Conservation (phyloP, 2,888 invertebrate species). For the Agrochola lychnidis region DNA sequence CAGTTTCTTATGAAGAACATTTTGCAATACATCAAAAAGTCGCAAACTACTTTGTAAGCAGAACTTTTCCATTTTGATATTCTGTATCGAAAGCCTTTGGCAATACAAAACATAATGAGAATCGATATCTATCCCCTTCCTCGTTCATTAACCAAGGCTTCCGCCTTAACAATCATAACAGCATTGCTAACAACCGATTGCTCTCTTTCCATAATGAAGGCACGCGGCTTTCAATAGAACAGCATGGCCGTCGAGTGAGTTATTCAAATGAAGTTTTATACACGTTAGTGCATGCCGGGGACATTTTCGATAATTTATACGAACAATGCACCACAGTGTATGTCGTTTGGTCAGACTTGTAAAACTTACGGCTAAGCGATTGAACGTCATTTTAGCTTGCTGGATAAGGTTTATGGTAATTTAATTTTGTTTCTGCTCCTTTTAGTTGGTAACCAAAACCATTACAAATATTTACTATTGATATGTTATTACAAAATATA, state of each 20-base stretch:
- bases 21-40: slow-evolving; percentile 19
- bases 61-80: not conserved
- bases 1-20: slow-evolving; percentile 17
- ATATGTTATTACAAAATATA: too few relatives aligned
- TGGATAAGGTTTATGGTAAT: slow-evolving; percentile 25
- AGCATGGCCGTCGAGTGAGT: slow-evolving; percentile 71
- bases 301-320: slow-evolving; percentile 86
- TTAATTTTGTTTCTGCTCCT: slow-evolving; percentile 14
- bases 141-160: slow-evolving; percentile 42
- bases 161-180: slow-evolving; percentile 53
- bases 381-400: slow-evolving; percentile 51
- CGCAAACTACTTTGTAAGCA: slow-evolving; percentile 19
- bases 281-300: slow-evolving; percentile 74
- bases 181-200: slow-evolving; percentile 53
- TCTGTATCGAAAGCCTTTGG: slow-evolving; percentile 21
- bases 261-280: slow-evolving; percentile 83
- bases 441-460: slow-evolving; percentile 2
- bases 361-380: slow-evolving; percentile 42
- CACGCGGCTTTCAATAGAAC: slow-evolving; percentile 60
- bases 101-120: slow-evolving; percentile 16
- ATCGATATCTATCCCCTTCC: slow-evolving; percentile 41
- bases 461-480: slow-evolving; percentile 17
- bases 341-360: slow-evolving; percentile 51
- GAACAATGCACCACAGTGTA: slow-evolving; percentile 69
- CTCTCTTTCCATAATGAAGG: slow-evolving; percentile 46